These are phyloP conservation scores for Chironomus tentans DNA, from an alignment of 2,888 invertebrate species.

Conservation along the genomic window DNA sequence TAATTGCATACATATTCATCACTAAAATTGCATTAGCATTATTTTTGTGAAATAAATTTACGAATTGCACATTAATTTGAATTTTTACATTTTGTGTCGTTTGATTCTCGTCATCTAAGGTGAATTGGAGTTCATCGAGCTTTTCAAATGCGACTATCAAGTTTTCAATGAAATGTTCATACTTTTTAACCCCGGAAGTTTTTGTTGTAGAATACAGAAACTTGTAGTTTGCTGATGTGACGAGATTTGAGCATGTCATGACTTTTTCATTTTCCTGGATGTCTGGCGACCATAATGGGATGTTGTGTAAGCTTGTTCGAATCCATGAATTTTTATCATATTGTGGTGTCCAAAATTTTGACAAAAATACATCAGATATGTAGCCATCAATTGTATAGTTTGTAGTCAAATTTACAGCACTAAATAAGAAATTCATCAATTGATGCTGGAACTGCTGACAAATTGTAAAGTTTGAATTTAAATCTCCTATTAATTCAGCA, in stretches of 20 bases:
- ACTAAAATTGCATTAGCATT: too few relatives aligned
- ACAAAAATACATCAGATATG: neutral
- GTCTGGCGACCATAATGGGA: neutral
- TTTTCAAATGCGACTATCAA: neutral
- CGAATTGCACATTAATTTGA: slow-evolving; percentile 1
- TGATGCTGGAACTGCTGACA: slow-evolving; percentile 11
- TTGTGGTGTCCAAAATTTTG: slow-evolving; percentile 1
- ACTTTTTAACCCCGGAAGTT: neutral
- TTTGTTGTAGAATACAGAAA: neutral
- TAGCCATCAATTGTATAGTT: slow-evolving; percentile 5
- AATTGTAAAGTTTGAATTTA: neutral
- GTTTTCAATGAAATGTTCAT: slow-evolving; percentile 2
- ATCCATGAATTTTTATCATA: neutral
- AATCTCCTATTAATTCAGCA: neutral
- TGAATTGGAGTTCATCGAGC: neutral
- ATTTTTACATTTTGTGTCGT: neutral
- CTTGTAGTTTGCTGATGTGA: neutral
- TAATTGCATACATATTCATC: too few relatives aligned
- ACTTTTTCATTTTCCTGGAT: neutral
- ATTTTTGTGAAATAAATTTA: neutral
- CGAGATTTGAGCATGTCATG: neutral
- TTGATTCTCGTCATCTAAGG: neutral
- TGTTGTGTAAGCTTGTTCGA: neutral
- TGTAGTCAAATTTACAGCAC: neutral
- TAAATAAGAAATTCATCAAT: neutral